phyloP scores from a whole-genome alignment of 2,113 vertebrate species.

The Cyprinus carpio region DNA sequence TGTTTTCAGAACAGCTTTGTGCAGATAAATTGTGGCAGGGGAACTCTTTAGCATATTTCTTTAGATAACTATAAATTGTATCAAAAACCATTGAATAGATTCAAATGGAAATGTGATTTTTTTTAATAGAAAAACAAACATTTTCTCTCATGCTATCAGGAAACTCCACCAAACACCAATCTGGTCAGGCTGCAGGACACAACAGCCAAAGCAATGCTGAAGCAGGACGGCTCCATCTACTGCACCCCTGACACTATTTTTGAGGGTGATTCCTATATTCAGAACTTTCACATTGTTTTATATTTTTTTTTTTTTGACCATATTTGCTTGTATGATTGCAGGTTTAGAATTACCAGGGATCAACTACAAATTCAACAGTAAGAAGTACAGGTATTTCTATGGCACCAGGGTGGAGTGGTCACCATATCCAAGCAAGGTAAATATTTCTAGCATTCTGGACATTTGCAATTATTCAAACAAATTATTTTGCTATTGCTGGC shows the following conservation, averaged over 20 bases:
- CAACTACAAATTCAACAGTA: constrained; percentile 86
- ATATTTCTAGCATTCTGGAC: not conserved
- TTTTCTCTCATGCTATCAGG: constrained; percentile 67
- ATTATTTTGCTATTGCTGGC: not conserved
- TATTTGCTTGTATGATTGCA: constrained; percentile 59
- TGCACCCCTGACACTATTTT: constrained; percentile 81
- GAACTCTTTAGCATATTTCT: too few relatives aligned
- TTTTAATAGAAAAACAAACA: too few relatives aligned
- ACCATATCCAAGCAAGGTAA: constrained; percentile 85
- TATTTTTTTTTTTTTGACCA: not conserved
- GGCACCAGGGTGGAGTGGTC: constrained; percentile 81
- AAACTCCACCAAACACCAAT: constrained; percentile 76
- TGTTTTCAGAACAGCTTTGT: too few relatives aligned
- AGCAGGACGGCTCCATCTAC: constrained; percentile 79
- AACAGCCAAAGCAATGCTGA: constrained; percentile 78
- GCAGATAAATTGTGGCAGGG: too few relatives aligned
- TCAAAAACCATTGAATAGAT: not conserved
- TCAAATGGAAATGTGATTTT: not conserved
- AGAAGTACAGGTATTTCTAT: constrained; percentile 84
- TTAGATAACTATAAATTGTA: not conserved
- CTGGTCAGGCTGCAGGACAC: constrained; percentile 79
- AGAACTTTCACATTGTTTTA: not conserved
- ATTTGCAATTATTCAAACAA: not conserved
- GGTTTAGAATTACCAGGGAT: constrained; percentile 90
- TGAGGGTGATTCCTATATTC: constrained; percentile 73